These are phyloP conservation scores for Mellivora capensis DNA, from an alignment of 2,113 vertebrate genomes.

Conservation along the genomic window DNA sequence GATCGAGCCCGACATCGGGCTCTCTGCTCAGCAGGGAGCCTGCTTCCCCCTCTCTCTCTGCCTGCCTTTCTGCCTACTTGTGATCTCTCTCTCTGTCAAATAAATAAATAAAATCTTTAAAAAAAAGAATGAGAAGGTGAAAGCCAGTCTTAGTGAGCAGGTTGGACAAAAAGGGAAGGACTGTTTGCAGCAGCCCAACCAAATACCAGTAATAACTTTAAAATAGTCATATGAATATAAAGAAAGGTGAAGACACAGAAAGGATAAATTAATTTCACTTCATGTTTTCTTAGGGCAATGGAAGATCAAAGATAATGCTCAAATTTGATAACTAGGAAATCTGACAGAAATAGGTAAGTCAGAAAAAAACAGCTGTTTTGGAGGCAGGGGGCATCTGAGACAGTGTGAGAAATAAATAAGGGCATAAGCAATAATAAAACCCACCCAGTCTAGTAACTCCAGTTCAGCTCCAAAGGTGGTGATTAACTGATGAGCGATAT, in stretches of 20 bases:
- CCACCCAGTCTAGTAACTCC: neutral
- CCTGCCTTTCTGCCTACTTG: too few relatives aligned
- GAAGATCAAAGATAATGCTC: conserved; percentile 40
- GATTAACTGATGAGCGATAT: conserved; percentile 22
- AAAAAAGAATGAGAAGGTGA: neutral
- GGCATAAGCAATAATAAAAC: conserved; percentile 26
- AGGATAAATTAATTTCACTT: conserved; percentile 33
- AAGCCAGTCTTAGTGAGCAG: neutral
- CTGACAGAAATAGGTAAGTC: conserved; percentile 39
- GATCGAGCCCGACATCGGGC: too few relatives aligned
- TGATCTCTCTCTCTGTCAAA: too few relatives aligned
- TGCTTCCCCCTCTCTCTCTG: too few relatives aligned
- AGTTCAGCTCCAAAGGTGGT: neutral
- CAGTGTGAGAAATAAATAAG: conserved; percentile 28
- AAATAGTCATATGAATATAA: neutral
- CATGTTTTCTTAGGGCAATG: neutral
- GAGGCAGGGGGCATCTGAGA: neutral
- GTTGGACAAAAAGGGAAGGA: neutral
- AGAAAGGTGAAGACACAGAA: neutral
- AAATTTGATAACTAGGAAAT: conserved; percentile 43
- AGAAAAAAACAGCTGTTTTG: conserved; percentile 19
- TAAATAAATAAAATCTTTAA: too few relatives aligned
- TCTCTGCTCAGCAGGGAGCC: too few relatives aligned
- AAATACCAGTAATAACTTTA: conserved; percentile 10
- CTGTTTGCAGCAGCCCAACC: neutral